phyloP scores from a whole-genome alignment of 1,140 invertebrate genomes.

The Octopus sinensis region DNA sequence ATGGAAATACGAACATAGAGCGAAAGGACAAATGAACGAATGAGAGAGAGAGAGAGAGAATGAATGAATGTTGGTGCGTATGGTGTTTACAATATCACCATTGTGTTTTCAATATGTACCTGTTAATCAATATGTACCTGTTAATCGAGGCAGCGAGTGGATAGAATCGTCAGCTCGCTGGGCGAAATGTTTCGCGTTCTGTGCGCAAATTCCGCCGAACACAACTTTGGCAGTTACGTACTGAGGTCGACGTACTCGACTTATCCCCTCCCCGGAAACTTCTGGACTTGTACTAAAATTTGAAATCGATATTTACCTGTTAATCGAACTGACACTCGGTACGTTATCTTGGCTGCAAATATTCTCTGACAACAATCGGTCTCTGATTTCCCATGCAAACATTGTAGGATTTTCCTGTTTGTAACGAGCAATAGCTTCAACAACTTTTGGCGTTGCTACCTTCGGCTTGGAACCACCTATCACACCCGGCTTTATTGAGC shows the following conservation, averaged over 20 bases:
- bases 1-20: not conserved
- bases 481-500: constrained; percentile 96
- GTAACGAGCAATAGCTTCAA: constrained; percentile 96
- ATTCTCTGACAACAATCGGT: constrained; percentile 90
- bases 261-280: too few relatives aligned
- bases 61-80: too few relatives aligned
- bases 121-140: too few relatives aligned
- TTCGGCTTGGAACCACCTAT: constrained; percentile 99
- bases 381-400: constrained; percentile 99
- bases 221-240: too few relatives aligned
- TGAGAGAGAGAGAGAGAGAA: not conserved
- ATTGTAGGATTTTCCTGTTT: constrained; percentile 98
- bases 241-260: too few relatives aligned
- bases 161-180: too few relatives aligned
- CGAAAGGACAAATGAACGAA: not conserved
- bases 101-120: too few relatives aligned
- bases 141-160: too few relatives aligned
- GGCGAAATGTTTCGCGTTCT: too few relatives aligned
- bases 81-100: too few relatives aligned
- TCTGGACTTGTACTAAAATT: too few relatives aligned
- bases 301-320: constrained; percentile 71
- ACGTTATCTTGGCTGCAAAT: constrained; percentile 99
- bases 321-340: constrained; percentile 97
- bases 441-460: constrained; percentile 96
- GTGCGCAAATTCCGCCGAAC: too few relatives aligned